These are phyloP conservation scores for Spodoptera picta DNA, from an alignment of 2,888 invertebrate species.

Conservation along the genomic window DNA sequence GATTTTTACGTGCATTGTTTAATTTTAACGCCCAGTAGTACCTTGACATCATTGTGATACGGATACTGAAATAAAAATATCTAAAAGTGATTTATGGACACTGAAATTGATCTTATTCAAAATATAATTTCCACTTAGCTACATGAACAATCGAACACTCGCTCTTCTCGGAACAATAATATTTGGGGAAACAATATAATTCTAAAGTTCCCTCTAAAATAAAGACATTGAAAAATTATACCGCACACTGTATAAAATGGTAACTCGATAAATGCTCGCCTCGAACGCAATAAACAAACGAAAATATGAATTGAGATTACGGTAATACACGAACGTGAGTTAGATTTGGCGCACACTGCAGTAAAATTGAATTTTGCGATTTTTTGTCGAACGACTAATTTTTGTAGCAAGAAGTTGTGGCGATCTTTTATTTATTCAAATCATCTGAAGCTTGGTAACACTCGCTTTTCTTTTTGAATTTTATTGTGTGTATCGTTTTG, in stretches of 20 bases:
- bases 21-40: no score
- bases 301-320: slow-evolving; percentile 83
- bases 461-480: no score
- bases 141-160: no score
- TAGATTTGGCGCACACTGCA: slow-evolving; percentile 35
- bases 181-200: slow-evolving; percentile 22
- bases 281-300: slow-evolving; percentile 74
- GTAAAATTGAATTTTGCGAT: slow-evolving; percentile 2
- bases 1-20: no score
- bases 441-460: no score
- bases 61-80: no score
- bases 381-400: slow-evolving; percentile 3
- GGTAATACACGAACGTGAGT: slow-evolving; percentile 63
- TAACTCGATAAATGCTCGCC: slow-evolving; percentile 71
- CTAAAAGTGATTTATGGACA: no score
- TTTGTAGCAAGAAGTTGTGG: background rate
- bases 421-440: no score
- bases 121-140: no score
- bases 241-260: slow-evolving; percentile 64
- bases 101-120: no score
- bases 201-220: slow-evolving; percentile 28
- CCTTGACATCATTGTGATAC: no score
- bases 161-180: slow-evolving; percentile 23
- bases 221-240: slow-evolving; percentile 56
- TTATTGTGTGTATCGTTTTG: no score